phyloP scores from a whole-genome alignment of 2,888 invertebrate species.

The Drosophila nigricruria region DNA sequence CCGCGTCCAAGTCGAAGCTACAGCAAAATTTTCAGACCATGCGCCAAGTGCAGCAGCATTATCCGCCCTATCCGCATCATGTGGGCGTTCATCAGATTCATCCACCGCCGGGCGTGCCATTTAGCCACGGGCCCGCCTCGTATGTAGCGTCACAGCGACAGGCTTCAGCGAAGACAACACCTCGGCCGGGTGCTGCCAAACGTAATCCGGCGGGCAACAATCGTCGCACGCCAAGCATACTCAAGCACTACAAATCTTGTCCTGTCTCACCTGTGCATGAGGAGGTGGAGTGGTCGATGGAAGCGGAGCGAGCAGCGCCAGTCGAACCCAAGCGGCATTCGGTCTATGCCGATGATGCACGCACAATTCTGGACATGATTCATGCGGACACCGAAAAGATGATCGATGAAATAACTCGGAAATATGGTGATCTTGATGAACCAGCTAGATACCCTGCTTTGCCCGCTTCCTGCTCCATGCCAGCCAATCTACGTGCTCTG shows the following conservation, averaged over 20 bases:
- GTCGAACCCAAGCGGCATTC: conserved; percentile 84
- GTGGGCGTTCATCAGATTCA: conserved; percentile 84
- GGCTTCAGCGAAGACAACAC: conserved; percentile 41
- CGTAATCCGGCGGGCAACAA: conserved; percentile 81
- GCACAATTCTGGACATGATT: conserved; percentile 88
- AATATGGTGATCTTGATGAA: conserved; percentile 88
- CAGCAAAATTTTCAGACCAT: conserved; percentile 85
- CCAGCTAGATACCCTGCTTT: conserved; percentile 57
- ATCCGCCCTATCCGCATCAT: conserved; percentile 85
- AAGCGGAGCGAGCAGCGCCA: conserved; percentile 74
- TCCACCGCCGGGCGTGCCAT: conserved; percentile 82
- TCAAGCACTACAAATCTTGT: conserved; percentile 91
- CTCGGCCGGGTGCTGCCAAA: conserved; percentile 63
- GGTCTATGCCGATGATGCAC: conserved; percentile 86
- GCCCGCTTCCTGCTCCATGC: conserved; percentile 82
- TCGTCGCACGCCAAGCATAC: conserved; percentile 86
- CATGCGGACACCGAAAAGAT: conserved; percentile 89
- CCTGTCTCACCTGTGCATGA: conserved; percentile 94
- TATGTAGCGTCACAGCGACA: conserved; percentile 3
- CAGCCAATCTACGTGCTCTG: conserved; percentile 70
- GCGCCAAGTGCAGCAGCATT: conserved; percentile 85
- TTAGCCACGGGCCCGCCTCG: conserved; percentile 39
- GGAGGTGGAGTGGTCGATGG: conserved; percentile 88
- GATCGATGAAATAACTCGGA: conserved; percentile 89
- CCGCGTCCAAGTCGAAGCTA: conserved; percentile 84